Conservation (phyloP, 2,113 vertebrate genomes). For the Microtus oregoni region DNA sequence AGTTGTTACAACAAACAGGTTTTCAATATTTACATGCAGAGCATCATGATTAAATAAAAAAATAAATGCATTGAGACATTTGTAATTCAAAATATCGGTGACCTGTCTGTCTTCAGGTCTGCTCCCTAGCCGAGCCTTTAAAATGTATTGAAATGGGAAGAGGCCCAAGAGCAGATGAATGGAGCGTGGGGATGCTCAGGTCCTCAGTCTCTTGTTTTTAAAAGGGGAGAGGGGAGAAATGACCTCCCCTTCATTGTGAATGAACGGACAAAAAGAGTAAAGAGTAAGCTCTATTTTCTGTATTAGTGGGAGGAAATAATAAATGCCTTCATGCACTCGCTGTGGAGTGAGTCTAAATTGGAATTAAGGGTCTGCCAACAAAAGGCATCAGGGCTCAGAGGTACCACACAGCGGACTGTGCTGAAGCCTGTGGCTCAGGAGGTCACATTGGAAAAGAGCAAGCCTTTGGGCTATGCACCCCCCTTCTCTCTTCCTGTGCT, state of each 20-base stretch:
- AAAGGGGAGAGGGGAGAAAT: conserved; percentile 66
- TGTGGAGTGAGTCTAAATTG: conserved; percentile 22
- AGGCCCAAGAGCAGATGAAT: conserved; percentile 11
- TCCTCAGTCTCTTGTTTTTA: conserved; percentile 64
- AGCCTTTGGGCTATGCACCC: background rate
- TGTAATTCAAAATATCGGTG: conserved; percentile 54
- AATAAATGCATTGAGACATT: conserved; percentile 50
- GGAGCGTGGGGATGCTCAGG: background rate
- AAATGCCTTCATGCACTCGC: background rate
- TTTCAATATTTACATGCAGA: conserved; percentile 70
- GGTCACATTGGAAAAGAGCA: background rate
- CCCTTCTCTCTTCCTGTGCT: background rate
- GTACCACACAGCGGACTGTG: background rate
- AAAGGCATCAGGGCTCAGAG: background rate
- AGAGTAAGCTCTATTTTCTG: conserved; percentile 49
- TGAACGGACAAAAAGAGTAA: conserved; percentile 32
- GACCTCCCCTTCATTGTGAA: conserved; percentile 36
- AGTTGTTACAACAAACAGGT: conserved; percentile 69
- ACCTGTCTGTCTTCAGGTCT: conserved; percentile 57
- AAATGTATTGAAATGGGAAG: conserved; percentile 34
- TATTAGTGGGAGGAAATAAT: conserved; percentile 42
- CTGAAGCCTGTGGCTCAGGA: background rate
- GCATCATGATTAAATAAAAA: conserved; percentile 41
- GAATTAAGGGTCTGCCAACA: conserved; percentile 45
- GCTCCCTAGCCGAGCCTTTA: background rate